A percentile compares a stretch with the other conserved stretches of the same genome.
These are phyloP conservation scores for Ormyrus rosae DNA, from an alignment of 2,888 invertebrate species.

Conservation along the genomic window DNA sequence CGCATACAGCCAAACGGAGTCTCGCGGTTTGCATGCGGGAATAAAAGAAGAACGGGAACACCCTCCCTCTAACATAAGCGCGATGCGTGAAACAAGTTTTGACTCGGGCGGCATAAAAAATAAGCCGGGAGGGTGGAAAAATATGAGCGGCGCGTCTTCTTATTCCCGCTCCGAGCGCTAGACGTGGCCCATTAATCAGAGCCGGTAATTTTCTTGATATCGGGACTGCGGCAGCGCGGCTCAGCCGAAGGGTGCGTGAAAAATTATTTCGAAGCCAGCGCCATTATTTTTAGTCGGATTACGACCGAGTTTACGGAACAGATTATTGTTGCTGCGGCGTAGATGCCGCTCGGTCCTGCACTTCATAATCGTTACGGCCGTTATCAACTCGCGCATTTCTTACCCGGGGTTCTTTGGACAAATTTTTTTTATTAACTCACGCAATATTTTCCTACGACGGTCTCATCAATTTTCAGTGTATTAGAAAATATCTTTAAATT, in stretches of 20 bases:
- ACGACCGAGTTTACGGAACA: constrained; percentile 45
- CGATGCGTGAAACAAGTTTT: constrained; percentile 60
- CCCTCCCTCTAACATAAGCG: constrained; percentile 7
- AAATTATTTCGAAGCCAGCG: constrained; percentile 45
- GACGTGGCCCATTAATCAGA: constrained; percentile 54
- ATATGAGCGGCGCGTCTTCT: constrained; percentile 32
- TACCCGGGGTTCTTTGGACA: constrained; percentile 5
- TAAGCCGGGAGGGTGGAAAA: constrained; percentile 16
- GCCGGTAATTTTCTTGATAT: constrained; percentile 56
- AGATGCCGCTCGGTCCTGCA: not conserved
- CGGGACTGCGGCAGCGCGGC: constrained; percentile 9
- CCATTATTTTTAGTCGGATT: constrained; percentile 53
- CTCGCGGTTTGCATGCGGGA: constrained; percentile 1
- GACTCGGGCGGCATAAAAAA: constrained; percentile 41
- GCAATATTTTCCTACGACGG: not conserved
- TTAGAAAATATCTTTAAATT: constrained; percentile 6
- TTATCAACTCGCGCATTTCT: constrained; percentile 10
- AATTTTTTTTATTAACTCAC: constrained; percentile 3
- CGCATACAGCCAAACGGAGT: constrained; percentile 19
- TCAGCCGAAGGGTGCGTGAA: constrained; percentile 28
- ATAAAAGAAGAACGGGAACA: not conserved
- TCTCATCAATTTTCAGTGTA: not conserved
- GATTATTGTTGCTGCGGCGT: constrained; percentile 50
- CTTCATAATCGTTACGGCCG: constrained; percentile 23
- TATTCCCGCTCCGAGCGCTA: not conserved